Evolutionary conservation across 2,888 invertebrate species (phyloP).

Genomic region (Parnassius mnemosyne): DNA sequence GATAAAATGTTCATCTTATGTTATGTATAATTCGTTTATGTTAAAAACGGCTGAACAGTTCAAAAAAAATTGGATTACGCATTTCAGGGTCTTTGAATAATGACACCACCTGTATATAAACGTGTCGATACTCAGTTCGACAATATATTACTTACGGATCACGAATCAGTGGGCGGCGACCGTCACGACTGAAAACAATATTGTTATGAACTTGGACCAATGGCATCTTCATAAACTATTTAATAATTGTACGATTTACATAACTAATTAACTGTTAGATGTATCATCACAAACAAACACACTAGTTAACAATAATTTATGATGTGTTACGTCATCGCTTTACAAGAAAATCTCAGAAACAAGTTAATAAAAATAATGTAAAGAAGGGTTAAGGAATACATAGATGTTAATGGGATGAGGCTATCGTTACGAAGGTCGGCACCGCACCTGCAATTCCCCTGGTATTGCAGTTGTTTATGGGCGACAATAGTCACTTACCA

Average conservation of each 20-base stretch:
- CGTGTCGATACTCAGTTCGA: slow-evolving; percentile 29
- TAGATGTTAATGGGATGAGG: too few species aligned
- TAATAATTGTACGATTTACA: slow-evolving; percentile 18
- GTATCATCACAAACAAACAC: not conserved
- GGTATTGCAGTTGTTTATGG: too few species aligned
- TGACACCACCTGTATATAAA: slow-evolving; percentile 28
- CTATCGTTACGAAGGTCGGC: too few species aligned
- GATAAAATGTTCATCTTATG: too few species aligned
- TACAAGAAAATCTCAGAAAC: too few species aligned
- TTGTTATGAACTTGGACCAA: slow-evolving; percentile 34
- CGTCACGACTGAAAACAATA: slow-evolving; percentile 35
- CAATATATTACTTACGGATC: slow-evolving; percentile 36
- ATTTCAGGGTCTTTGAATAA: not conserved
- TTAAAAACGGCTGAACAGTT: not conserved
- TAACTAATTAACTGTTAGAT: slow-evolving; percentile 17
- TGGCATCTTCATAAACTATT: slow-evolving; percentile 26
- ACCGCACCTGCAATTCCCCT: too few species aligned
- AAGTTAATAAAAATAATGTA: too few species aligned
- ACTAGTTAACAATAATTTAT: too few species aligned
- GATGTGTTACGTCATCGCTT: too few species aligned
- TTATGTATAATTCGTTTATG: not conserved
- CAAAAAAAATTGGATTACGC: not conserved
- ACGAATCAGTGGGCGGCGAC: slow-evolving; percentile 33
- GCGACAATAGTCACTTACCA: too few species aligned
- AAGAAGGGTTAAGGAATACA: too few species aligned